A percentile compares a stretch with the other conserved stretches of the same genome.
Conservation (phyloP, 2,797 vertebrate genomes). For the Psittacula derbiana region DNA sequence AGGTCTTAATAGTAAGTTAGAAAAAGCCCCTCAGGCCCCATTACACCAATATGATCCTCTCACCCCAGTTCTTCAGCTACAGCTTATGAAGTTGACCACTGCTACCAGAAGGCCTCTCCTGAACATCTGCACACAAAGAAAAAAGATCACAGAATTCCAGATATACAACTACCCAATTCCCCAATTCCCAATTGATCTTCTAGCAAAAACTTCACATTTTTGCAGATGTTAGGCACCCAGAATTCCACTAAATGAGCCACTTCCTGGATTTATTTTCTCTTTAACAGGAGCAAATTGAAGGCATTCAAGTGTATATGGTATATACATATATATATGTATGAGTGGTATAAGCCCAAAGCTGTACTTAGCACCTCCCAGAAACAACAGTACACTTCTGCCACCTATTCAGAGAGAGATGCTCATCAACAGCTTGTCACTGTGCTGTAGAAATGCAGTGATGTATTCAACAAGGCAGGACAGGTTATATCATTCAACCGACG, state of each 20-base stretch:
- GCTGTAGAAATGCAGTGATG: neutral
- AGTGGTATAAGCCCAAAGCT: neutral
- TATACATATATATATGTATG: too few relatives aligned
- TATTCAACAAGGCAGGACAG: neutral
- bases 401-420: neutral
- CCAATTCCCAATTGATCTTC: neutral
- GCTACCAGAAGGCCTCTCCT: neutral
- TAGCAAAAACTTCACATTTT: neutral
- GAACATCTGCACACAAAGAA: neutral
- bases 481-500: neutral
- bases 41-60: neutral
- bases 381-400: neutral
- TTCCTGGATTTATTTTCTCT: neutral
- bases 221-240: neutral
- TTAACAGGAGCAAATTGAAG: neutral
- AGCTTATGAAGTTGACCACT: neutral
- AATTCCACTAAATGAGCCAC: neutral
- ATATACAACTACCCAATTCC: neutral
- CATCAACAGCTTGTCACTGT: neutral
- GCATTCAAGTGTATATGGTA: neutral
- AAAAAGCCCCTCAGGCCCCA: neutral
- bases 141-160: neutral
- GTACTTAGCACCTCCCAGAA: neutral
- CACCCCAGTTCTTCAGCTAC: neutral
- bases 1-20: neutral